Evolutionary conservation across 2,797 vertebrate species (phyloP).

Genomic region (Notolabrus celidotus): DNA sequence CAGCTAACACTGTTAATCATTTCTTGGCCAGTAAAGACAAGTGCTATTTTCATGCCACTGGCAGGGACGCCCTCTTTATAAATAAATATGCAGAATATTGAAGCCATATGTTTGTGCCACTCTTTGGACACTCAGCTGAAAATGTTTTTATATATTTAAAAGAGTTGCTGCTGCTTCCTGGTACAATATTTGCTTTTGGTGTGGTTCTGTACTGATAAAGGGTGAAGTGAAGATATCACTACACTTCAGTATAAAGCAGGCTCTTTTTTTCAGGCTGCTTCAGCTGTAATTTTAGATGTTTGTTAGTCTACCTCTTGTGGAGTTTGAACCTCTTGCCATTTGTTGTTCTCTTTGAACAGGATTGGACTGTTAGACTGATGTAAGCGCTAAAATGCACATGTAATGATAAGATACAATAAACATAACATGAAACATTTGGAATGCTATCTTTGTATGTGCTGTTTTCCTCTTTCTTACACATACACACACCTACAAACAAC

Average conservation of each 20-base stretch:
- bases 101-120: conserved; percentile 65
- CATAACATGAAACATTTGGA: background rate
- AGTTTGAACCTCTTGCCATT: conserved; percentile 8
- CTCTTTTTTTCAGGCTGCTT: conserved; percentile 9
- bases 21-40: conserved; percentile 40
- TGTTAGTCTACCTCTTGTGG: conserved; percentile 35
- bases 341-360: conserved; percentile 26
- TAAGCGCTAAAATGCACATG: background rate
- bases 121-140: conserved; percentile 33
- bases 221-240: conserved; percentile 3
- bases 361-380: conserved; percentile 48
- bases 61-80: conserved; percentile 53
- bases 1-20: conserved; percentile 68
- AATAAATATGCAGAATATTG: conserved; percentile 52
- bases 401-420: conserved; percentile 51
- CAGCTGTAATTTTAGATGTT: conserved; percentile 13
- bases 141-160: conserved; percentile 34
- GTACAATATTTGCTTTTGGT: conserved; percentile 33
- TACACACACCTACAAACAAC: conserved; percentile 9
- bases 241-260: conserved; percentile 29
- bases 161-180: conserved; percentile 18
- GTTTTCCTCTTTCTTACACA: background rate
- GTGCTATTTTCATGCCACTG: conserved; percentile 45
- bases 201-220: conserved; percentile 7
- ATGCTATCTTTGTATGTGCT: background rate